Evolutionary conservation across 2,113 vertebrate genomes (phyloP).

Genomic region (Euleptes europaea): DNA sequence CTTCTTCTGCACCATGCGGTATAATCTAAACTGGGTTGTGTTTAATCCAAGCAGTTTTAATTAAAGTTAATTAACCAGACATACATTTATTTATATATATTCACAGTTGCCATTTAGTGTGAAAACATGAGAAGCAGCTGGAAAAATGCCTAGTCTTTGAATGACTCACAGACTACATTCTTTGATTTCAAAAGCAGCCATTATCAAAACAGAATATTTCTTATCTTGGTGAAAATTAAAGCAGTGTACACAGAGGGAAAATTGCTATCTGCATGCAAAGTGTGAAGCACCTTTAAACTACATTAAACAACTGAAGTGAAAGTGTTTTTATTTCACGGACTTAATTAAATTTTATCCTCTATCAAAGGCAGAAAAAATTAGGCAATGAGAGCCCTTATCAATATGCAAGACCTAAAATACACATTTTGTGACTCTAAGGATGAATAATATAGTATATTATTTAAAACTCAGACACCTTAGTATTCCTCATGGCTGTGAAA

Average conservation of each 20-base stretch:
- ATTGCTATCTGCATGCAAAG: not conserved
- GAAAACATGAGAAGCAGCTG: not conserved
- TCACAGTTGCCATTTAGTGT: not conserved
- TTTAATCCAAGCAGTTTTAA: not conserved
- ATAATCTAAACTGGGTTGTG: not conserved
- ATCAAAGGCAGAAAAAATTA: not conserved
- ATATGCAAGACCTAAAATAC: not conserved
- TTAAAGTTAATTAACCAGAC: not conserved
- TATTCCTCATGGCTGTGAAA: no score
- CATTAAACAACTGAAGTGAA: not conserved
- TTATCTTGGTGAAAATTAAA: not conserved
- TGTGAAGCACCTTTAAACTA: not conserved
- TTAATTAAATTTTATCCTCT: not conserved
- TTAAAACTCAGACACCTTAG: no score
- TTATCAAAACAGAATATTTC: not conserved
- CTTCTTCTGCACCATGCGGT: not conserved
- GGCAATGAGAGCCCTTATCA: not conserved
- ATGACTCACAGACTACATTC: not conserved
- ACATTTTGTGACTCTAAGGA: not conserved
- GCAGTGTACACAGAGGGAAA: not conserved
- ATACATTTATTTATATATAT: not conserved
- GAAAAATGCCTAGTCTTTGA: not conserved
- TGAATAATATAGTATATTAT: not conserved
- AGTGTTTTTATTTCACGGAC: not conserved
- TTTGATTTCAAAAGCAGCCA: not conserved